Conservation (phyloP, 2,797 vertebrate genomes). For the Coregonus suidteri region DNA sequence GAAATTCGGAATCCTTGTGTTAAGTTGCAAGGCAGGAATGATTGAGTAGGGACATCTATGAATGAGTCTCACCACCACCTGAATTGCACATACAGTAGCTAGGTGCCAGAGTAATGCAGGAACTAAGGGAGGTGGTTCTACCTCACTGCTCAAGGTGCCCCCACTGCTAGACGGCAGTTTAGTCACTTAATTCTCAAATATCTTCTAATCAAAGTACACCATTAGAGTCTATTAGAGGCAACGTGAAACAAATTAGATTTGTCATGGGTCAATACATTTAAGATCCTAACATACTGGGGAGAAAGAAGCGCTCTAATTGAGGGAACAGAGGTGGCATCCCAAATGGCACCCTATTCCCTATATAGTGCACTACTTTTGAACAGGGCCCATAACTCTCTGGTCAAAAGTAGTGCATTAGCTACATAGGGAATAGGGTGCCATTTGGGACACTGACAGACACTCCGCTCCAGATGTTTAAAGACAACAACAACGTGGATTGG, state of each 20-base stretch:
- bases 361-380: too few species aligned
- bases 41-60: background rate
- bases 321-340: background rate
- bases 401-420: background rate
- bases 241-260: conserved; percentile 44
- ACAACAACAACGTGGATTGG: background rate
- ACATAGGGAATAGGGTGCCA: too few species aligned
- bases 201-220: conserved; percentile 46
- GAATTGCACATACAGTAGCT: background rate
- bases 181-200: conserved; percentile 52
- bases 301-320: conserved; percentile 21
- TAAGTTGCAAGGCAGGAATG: background rate
- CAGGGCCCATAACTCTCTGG: background rate
- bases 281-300: conserved; percentile 36
- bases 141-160: conserved; percentile 29
- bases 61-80: background rate
- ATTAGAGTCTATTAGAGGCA: conserved; percentile 12
- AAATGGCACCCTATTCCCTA: too few species aligned
- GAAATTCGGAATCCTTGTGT: background rate
- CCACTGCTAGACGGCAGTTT: conserved; percentile 22
- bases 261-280: conserved; percentile 44
- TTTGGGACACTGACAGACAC: background rate
- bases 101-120: background rate
- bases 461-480: too few species aligned
- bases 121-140: conserved; percentile 34